Base-by-base conservation (phyloP, 2,888 invertebrate genomes). In the Drosophila nr. fundita region DNA sequence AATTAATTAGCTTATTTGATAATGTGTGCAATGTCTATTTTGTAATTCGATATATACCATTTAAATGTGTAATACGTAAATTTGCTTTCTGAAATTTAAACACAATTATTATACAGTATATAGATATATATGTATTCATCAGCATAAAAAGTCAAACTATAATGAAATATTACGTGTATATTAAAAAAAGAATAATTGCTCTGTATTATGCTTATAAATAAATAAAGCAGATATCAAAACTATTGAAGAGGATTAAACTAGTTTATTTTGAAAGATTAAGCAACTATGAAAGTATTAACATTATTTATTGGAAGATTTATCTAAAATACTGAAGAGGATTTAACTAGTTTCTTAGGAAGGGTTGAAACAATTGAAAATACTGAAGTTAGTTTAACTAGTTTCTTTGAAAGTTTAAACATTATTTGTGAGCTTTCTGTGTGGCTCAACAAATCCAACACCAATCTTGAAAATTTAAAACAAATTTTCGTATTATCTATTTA, bases 1-100 rank as follows among this genome's bases (percentile, higher is more conserved):
- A 83, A 72, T 73, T 52, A 48, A 58, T 61, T 59, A 63, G 38
- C 11, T 24, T 64, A 36, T 60, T 48, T 45, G 13, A 38, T 10
- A 29, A 13, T 40, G 21, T 63, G 80, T 78, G 80, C 77, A 80
- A 80, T 77, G 48, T 62, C 27, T 48, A 34, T 58, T 53, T 48
- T 38, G 49, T 7, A 36, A 40, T 59, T 38, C 21, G 21, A 53
- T 52, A 29, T 38, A 29, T 58, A 13, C 21, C 8, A 38, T 7
- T 29, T 15, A 21, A 55, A 55, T 38, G 24, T 65, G 38, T 63
- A 45, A 45, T 15, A 67, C 73, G 59, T 62, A 61, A 29, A 18
- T 13, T 48, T 30, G n/a, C 18, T 69, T 30, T 45, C 30, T 59
- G 30, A 65, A 65, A 54, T 29, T 40, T 27, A n/a, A 63, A 53